Percentiles rank a stretch among this genome's conserved stretches.
Conservation (phyloP, 2,113 vertebrate species). For the Erythrocercus mccallii region DNA sequence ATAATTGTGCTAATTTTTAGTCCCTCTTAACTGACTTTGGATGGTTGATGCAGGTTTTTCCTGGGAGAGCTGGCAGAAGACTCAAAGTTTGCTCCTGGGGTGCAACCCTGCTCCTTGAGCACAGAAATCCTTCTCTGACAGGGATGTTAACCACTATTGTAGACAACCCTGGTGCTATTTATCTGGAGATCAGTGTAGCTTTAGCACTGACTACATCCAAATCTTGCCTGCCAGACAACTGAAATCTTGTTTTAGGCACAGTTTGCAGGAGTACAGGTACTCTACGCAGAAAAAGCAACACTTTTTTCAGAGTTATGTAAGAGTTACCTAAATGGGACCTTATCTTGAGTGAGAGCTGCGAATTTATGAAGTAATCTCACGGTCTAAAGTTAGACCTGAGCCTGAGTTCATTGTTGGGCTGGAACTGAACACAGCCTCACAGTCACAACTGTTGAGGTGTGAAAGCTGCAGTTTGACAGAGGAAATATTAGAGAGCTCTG, state of each 20-base stretch:
- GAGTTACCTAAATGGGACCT: not conserved
- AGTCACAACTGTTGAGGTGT: not conserved
- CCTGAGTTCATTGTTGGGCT: not conserved
- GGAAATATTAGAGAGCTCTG: not conserved
- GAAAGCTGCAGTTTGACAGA: not conserved
- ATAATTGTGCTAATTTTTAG: not conserved
- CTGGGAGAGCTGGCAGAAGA: not conserved
- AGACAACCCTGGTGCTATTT: not conserved
- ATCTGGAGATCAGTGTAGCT: not conserved
- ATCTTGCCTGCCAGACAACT: not conserved
- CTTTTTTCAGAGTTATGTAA: not conserved
- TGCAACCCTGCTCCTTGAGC: not conserved
- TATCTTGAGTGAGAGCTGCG: not conserved
- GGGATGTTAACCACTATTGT: not conserved
- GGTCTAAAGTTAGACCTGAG: not conserved
- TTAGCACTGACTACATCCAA: not conserved
- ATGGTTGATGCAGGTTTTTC: not conserved
- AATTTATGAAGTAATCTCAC: not conserved
- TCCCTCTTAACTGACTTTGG: not conserved
- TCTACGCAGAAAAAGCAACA: not conserved
- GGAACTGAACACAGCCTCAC: not conserved
- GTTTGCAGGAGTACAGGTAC: not conserved
- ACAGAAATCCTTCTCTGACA: not conserved
- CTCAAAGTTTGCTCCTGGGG: not conserved
- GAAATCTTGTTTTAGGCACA: not conserved